Evolutionary conservation across 1,140 invertebrate genomes (phyloP), one percentile per base, ranked within the genome.

Genomic region (Camponotus vicinus): DNA sequence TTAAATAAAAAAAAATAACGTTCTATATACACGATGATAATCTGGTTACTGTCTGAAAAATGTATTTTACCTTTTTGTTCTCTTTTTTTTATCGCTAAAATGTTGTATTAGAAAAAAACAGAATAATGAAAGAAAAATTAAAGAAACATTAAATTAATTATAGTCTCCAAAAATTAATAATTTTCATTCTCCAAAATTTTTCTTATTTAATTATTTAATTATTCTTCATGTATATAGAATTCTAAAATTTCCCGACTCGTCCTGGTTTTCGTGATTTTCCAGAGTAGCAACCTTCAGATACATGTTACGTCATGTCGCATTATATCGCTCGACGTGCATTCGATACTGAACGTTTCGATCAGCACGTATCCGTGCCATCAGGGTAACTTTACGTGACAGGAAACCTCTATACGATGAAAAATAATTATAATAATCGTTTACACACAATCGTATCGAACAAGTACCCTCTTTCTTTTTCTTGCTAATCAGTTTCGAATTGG

Each of bases 401-500:
- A 66, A 63, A 49, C 13, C n/a, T 34, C 32, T 34, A 83, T 83
- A 69, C 32, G 13, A 75, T 40, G 42, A 75, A 83, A 40, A 83
- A 75, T 75, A 83, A 83, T 83, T 83, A 83, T 83, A 75, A 83
- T 75, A 83, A 83, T n/a, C 21, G 55, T 73, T 49, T 27, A 27
- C 27, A 27, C 27, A 27, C 69, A 75, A 83, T 83, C 79, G n/a
- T 75, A 83, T 83, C 32, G 27, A 61, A 59, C 78, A n/a, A 45
- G 11, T 80, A 37, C n/a, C 15, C 13, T 59, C 37, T 52, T 45
- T 67, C 64, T 21, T 61, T 63, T 63, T 69, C 77, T 45, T 34
- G 42, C 27, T 75, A 71, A 45, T 66, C 52, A 21, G 57, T 42
- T 27, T 84, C 52, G 92, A 94, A 95, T 95, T 94, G 87, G 90